Evolutionary conservation across 2,113 vertebrate species (phyloP).

Genomic region (Forbesichthys agassizii): DNA sequence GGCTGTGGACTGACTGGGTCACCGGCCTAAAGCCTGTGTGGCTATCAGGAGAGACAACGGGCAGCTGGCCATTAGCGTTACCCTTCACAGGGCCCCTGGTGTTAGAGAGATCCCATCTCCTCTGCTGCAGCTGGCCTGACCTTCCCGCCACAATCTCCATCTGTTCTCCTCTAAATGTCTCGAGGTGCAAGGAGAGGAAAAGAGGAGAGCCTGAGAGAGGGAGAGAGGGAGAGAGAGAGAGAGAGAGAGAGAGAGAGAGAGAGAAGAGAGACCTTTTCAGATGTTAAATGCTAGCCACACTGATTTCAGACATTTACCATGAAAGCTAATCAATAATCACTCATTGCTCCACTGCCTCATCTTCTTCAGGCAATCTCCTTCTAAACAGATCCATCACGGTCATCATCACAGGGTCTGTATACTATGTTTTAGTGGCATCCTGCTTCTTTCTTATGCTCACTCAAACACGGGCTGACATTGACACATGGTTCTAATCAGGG

Average conservation of each 20-base stretch:
- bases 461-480: neutral
- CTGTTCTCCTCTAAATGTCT: slow-evolving; percentile 67
- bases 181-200: slow-evolving; percentile 37
- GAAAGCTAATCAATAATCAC: slow-evolving; percentile 6
- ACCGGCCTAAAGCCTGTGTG: slow-evolving; percentile 9
- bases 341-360: slow-evolving; percentile 33
- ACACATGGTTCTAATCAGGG: slow-evolving; percentile 17
- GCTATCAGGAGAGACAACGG: slow-evolving; percentile 38
- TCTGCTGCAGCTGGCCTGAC: slow-evolving; percentile 60
- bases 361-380: slow-evolving; percentile 31
- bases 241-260: neutral
- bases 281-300: slow-evolving; percentile 11
- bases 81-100: slow-evolving; percentile 54
- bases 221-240: neutral
- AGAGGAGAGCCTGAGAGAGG: neutral
- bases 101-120: slow-evolving; percentile 62
- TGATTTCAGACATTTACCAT: slow-evolving; percentile 37
- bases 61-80: slow-evolving; percentile 52
- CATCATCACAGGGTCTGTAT: neutral
- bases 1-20: slow-evolving; percentile 32
- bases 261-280: neutral
- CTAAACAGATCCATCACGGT: slow-evolving; percentile 11
- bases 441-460: slow-evolving; percentile 1
- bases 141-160: slow-evolving; percentile 61
- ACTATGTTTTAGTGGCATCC: slow-evolving; percentile 15